Percentiles rank a stretch among this genome's conserved stretches.
phyloP scores from a whole-genome alignment of 92 coral and sea anemone species.

The Zoanthus solanderi region DNA sequence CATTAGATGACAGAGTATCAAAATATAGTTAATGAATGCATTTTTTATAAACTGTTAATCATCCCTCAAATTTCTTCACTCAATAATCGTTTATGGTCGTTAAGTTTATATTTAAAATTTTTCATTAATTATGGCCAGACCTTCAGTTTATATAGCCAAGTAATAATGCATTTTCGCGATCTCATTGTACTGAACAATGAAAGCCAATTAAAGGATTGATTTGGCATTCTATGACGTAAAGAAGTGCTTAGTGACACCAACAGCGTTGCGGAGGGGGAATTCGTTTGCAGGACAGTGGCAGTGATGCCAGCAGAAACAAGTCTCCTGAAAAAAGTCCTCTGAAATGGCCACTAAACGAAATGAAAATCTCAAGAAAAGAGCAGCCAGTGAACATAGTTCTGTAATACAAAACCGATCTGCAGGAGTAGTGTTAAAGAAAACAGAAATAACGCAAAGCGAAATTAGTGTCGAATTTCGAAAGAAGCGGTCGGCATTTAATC shows the following conservation, averaged over 20 bases:
- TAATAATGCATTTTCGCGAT: background rate
- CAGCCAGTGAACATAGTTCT: slow-evolving; percentile 66
- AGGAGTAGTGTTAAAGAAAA: slow-evolving; percentile 39
- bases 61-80: background rate
- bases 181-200: background rate
- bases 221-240: slow-evolving; percentile 34
- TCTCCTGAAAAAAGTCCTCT: background rate
- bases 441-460: slow-evolving; percentile 71
- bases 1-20: background rate
- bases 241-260: slow-evolving; percentile 31
- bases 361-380: slow-evolving; percentile 65
- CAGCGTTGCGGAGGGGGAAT: slow-evolving; percentile 31
- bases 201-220: slow-evolving; percentile 22
- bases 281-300: background rate
- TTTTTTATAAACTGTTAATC: background rate
- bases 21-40: no score
- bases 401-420: slow-evolving; percentile 51
- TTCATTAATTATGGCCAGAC: background rate
- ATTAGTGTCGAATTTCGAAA: slow-evolving; percentile 59
- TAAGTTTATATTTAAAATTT: background rate
- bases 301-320: slow-evolving; percentile 17
- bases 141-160: background rate
- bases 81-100: background rate
- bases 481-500: slow-evolving; percentile 76
- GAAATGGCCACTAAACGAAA: slow-evolving; percentile 61